These are phyloP conservation scores for Cygnus olor DNA, from an alignment of 2,797 vertebrate species.

Conservation along the genomic window DNA sequence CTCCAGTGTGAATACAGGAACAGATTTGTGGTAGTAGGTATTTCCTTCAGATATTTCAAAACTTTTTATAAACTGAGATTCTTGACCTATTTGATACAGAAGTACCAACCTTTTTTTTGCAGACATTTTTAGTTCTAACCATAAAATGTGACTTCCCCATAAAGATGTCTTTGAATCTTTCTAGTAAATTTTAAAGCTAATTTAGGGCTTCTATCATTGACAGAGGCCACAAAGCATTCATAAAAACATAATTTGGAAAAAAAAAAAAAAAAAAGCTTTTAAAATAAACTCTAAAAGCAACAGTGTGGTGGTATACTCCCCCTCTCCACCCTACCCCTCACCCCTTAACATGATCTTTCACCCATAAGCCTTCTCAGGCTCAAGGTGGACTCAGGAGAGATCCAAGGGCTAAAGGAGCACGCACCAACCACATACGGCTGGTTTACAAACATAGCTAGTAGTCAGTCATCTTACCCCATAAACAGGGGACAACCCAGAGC, in stretches of 20 bases:
- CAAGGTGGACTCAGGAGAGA: too few relatives aligned
- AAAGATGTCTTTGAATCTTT: neutral
- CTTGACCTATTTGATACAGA: constrained; percentile 12
- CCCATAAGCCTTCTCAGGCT: too few relatives aligned
- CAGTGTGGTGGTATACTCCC: too few relatives aligned
- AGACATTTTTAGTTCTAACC: neutral
- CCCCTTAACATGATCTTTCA: too few relatives aligned
- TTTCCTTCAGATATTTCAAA: constrained; percentile 41
- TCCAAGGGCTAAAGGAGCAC: too few relatives aligned
- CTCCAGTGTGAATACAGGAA: neutral
- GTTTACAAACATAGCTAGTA: too few relatives aligned
- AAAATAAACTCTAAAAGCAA: neutral
- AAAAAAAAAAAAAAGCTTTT: neutral
- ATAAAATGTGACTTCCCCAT: neutral
- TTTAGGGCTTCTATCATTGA: neutral
- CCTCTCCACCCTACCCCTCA: too few relatives aligned
- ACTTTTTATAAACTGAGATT: constrained; percentile 19
- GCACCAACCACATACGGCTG: too few relatives aligned
- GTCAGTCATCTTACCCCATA: too few relatives aligned
- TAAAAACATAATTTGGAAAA: neutral
- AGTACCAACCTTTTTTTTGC: neutral
- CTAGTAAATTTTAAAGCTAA: neutral
- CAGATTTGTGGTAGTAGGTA: neutral
- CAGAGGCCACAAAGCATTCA: neutral
- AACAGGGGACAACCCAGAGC: too few relatives aligned